A percentile compares a stretch with the other conserved stretches of the same genome.
Conservation (phyloP, 2,113 vertebrate genomes). For the Calyptomena viridis region DNA sequence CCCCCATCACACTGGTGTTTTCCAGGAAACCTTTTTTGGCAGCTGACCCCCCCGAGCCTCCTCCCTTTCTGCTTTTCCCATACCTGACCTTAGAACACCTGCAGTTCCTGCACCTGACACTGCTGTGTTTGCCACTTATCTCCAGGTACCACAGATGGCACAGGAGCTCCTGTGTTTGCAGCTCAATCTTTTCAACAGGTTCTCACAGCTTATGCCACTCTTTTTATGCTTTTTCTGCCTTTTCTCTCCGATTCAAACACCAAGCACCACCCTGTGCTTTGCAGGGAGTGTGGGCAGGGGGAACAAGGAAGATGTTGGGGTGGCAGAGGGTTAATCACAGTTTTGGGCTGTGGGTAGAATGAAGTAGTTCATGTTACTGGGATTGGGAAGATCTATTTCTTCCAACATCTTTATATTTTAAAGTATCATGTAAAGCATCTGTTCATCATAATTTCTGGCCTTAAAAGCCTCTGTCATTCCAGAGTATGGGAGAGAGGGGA, state of each 20-base stretch:
- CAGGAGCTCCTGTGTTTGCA: constrained; percentile 22
- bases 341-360: neutral
- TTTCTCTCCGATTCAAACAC: neutral
- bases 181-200: constrained; percentile 52
- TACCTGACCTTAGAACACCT: constrained; percentile 60
- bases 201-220: neutral
- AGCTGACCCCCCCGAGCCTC: neutral
- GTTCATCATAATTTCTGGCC: constrained; percentile 5
- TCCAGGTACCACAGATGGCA: constrained; percentile 71
- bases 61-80: constrained; percentile 22
- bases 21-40: constrained; percentile 23
- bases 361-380: neutral
- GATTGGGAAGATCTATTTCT: neutral
- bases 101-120: constrained; percentile 38
- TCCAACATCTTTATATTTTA: neutral
- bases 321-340: neutral
- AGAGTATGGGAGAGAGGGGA: neutral
- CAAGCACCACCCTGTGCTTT: neutral
- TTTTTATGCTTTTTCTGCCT: neutral
- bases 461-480: constrained; percentile 31
- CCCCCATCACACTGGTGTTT: neutral
- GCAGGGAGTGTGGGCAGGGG: neutral
- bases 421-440: neutral
- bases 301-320: neutral
- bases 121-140: constrained; percentile 36